Conservation (phyloP, 2,797 vertebrate genomes). For the Stomatorhinus walkeri region DNA sequence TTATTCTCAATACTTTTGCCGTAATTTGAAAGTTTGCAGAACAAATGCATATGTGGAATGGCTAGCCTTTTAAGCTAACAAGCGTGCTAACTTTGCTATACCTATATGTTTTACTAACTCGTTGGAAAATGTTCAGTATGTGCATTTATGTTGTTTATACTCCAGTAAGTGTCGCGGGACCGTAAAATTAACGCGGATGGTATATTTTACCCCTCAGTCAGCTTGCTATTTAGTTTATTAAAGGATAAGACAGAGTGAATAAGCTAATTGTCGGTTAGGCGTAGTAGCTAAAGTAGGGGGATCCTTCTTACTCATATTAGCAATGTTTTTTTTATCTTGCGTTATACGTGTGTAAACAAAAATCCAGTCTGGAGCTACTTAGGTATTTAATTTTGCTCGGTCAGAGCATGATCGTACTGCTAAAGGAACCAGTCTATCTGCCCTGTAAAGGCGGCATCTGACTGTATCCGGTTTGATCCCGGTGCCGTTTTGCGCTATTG, state of each 20-base stretch:
- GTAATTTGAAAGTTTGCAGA: not conserved
- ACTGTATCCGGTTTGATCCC: constrained; percentile 1
- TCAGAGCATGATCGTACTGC: not conserved
- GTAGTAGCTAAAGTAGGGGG: not conserved
- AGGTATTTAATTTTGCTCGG: not conserved
- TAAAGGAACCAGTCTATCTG: not conserved
- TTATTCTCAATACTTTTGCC: not conserved
- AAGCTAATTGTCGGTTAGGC: not conserved
- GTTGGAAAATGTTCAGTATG: not conserved
- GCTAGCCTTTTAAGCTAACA: not conserved
- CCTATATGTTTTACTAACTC: not conserved
- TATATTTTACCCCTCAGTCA: not conserved
- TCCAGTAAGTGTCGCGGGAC: not conserved
- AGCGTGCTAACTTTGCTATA: not conserved
- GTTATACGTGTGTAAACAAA: not conserved
- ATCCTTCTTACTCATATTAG: not conserved
- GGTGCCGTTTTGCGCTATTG: not conserved
- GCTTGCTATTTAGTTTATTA: not conserved
- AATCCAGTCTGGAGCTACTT: not conserved
- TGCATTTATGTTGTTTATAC: not conserved
- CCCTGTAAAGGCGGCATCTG: not conserved
- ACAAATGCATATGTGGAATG: not conserved
- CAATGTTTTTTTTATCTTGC: not conserved
- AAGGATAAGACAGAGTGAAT: not conserved
- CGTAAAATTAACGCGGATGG: not conserved